Base-by-base conservation (phyloP, 2,113 vertebrate genomes). In the Ochotona curzoniae region DNA sequence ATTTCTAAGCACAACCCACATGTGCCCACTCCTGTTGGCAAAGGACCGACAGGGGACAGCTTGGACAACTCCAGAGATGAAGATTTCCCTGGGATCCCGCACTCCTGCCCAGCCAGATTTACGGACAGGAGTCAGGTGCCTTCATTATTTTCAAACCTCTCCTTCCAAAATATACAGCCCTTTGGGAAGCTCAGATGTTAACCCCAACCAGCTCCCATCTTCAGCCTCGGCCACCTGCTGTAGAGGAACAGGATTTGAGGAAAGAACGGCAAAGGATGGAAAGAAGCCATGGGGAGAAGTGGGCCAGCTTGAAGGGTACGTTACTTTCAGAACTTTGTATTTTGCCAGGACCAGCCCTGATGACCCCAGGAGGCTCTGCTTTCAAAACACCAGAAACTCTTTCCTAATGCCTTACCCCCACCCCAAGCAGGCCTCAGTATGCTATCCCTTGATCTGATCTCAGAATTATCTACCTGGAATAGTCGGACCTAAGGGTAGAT, bases 111-210 rank as follows among this genome's bases (percentile, higher is more conserved):
- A 74, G 21, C 63, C 5, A n/a, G 21, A 26, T 75, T 89, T 80
- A 35, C 74, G n/a, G 73, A 69, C 13, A 78, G 64, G 79, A 89
- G 64, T 87, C 30, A 51, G 35, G 35, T 44, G 17, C 12, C 54
- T 78, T 79, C 63, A 20, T n/a, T 38, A 89, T 47, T 94, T 87
- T 92, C 93, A 93, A 75, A 93, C 63, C 54, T 81, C 71, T 84
- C 60, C 64, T 94, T 85, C 47, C 47, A 73, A 87, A 89, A 67
- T 57, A 69, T n/a, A 85, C 18, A 89, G n/a, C 83, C 25, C 28
- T 30, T 71, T 66, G 32, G 60, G 38, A 94, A 32, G 63, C 49
- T 79, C 85, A 90, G 89, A 87, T 44, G 38, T 44, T 44, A 44
- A 44, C 38, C 6, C 6, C 38, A 44, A 44, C 38, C 38, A 44